Evolutionary conservation across 2,113 vertebrate genomes (phyloP).

Genomic region (Ondatra zibethicus): DNA sequence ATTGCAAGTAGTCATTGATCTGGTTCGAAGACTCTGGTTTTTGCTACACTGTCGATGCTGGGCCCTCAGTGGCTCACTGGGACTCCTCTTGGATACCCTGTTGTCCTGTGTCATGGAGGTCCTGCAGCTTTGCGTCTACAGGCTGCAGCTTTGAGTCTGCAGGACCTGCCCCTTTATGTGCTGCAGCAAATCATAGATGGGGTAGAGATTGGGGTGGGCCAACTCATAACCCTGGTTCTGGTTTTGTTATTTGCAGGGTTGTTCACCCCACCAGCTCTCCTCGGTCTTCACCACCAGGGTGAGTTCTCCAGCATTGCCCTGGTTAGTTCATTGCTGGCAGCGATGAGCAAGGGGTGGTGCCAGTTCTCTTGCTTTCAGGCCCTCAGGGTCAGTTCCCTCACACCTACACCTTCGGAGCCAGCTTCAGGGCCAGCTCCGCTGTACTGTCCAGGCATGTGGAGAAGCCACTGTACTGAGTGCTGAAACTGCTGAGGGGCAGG

Average conservation of each 20-base stretch:
- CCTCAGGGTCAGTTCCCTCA: background rate
- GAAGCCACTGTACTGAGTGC: background rate
- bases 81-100: background rate
- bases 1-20: background rate
- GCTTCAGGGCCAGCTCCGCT: background rate
- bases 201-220: background rate
- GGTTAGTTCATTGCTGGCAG: background rate
- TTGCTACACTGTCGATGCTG: background rate
- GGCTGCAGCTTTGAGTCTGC: background rate
- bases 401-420: background rate
- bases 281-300: background rate
- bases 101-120: background rate
- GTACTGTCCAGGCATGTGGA: background rate
- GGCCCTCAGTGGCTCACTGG: background rate
- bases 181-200: background rate
- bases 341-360: background rate
- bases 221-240: background rate
- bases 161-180: background rate
- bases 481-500: background rate
- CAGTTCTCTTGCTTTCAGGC: background rate
- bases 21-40: background rate
- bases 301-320: background rate
- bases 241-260: background rate
- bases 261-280: background rate
- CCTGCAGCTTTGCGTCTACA: background rate